Evolutionary conservation across 2,797 vertebrate genomes (phyloP), one percentile per base, ranked within the genome.

Genomic region (Platyrinchus mystaceus): DNA sequence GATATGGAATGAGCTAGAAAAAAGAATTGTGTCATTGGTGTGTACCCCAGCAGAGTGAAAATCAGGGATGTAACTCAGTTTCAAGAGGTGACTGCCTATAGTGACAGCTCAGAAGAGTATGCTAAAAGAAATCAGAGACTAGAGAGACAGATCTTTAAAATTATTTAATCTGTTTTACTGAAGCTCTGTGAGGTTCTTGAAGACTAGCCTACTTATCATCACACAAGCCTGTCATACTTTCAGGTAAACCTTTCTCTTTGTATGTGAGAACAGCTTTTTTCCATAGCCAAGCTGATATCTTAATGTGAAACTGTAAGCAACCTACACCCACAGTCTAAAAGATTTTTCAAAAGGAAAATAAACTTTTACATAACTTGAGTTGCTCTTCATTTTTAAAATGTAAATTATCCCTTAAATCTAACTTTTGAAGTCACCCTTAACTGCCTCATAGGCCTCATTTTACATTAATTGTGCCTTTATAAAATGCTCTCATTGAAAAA

Each of bases 381-480:
- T 46, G 24, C 26, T 70, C 50, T 70, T 66, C 11, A 22, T 79
- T 95, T 92, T 86, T 49, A 73, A 93, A 95, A 96, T 59, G 71
- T 64, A 87, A 96, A 96, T 92, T 85, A 93, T 86, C 71, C 84
- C 44, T 96, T 74, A 74, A 64, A 47, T 86, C 49, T 92, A 75
- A 85, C 47, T 95, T 87, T 62, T 71, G 43, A 96, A 95, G 75
- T 64, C 46, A 91, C 62, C 67, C 52, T 85, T 87, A 95, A 68
- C 39, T 91, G 62, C 88, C 79, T 93, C 62, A 90, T 37, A 87
- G 60, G 41, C 58, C 44, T 87, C 43, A 21, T 52, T 86, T 85
- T 43, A 93, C 50, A 89, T 89, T 92, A 93, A 93, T n/a, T 59
- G 49, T 56, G 30, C 75, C 87, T 91, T 93, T 86, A 83, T 44